A percentile compares a stretch with the other conserved stretches of the same genome.
phyloP scores from a whole-genome alignment of 2,888 invertebrate genomes.

The Brachyopa scutellaris region DNA sequence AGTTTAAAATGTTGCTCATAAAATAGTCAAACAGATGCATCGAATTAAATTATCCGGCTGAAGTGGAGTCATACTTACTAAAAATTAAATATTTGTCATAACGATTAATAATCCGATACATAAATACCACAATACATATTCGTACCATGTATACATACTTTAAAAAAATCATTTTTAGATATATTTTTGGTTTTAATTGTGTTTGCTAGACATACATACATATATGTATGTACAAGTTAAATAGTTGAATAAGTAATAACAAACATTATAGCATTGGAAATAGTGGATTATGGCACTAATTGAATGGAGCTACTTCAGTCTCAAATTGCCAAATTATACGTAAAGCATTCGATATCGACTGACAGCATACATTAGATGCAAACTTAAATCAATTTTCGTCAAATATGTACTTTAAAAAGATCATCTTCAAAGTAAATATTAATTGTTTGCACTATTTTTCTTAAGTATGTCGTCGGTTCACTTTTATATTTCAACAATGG shows the following conservation, averaged over 20 bases:
- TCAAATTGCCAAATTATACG: conserved; percentile 1
- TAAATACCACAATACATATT: too few relatives aligned
- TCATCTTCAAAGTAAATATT: conserved; percentile 11
- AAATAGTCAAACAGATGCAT: neutral
- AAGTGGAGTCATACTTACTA: neutral
- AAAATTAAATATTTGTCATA: neutral
- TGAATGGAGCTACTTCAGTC: neutral
- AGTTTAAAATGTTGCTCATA: too few relatives aligned
- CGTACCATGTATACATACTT: too few relatives aligned
- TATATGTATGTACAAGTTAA: neutral
- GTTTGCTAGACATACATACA: conserved; percentile 13
- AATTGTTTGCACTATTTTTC: conserved; percentile 39
- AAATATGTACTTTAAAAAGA: conserved; percentile 2
- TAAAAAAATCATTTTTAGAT: neutral
- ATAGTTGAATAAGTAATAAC: conserved; percentile 38
- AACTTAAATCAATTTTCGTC: conserved; percentile 25
- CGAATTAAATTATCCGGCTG: neutral
- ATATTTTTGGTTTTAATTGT: neutral
- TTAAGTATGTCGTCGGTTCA: conserved; percentile 11
- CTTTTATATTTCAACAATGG: conserved; percentile 16
- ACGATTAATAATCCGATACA: too few relatives aligned
- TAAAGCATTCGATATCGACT: neutral
- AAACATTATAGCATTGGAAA: conserved; percentile 23
- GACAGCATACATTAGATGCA: neutral
- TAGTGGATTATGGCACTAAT: conserved; percentile 37